Base-by-base conservation (phyloP, 2,797 vertebrate genomes). In the Sphenopsis melanotis region DNA sequence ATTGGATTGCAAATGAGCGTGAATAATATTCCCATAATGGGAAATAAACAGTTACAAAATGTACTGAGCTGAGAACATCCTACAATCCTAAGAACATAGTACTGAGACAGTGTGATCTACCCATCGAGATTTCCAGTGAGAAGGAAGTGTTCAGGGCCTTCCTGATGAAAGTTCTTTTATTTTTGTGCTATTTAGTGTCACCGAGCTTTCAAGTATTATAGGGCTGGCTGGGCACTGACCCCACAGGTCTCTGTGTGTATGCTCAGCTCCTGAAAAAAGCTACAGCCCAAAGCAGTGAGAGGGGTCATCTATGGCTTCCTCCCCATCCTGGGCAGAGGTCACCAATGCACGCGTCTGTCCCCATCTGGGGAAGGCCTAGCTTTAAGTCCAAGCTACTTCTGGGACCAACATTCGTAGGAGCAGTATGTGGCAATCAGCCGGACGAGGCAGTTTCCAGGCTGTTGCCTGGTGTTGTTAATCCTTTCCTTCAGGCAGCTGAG, bases 101-200 rank as follows among this genome's bases (percentile, higher is more conserved):
- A 66, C 6, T 32, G 29, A 66, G 29, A 24, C 4, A 14, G 7
- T 0, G 0, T 37, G 36, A 47, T 30, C 26, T 36, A 42, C 42
- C 21, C 49, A 39, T 39, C 30, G n/a, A 29, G 20, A 59, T 83
- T 86, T 60, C 47, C 60, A 32, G 1, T 10, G 34, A 60, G 41
- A 69, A 55, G 18, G 46, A n/a, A 52, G 4, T 7, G 11, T 37
- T 55, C 59, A 36, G 50, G 27, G 22, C 17, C 34, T 44, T 65
- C 18, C 60, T 53, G 34, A 13, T 37, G 9, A 39, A 52, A 36
- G 4, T 36, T 47, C 14, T 60, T 64, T 49, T n/a, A 39, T 59
- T 70, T 41, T 61, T 32, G 14, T 36, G 27, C 72, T 59, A 8
- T 64, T 81, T 55, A 46, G 27, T 5, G 18, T 29, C 52, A 57